Evolutionary conservation across 2,797 vertebrate species (phyloP).

Genomic region (Okamejei kenojei): DNA sequence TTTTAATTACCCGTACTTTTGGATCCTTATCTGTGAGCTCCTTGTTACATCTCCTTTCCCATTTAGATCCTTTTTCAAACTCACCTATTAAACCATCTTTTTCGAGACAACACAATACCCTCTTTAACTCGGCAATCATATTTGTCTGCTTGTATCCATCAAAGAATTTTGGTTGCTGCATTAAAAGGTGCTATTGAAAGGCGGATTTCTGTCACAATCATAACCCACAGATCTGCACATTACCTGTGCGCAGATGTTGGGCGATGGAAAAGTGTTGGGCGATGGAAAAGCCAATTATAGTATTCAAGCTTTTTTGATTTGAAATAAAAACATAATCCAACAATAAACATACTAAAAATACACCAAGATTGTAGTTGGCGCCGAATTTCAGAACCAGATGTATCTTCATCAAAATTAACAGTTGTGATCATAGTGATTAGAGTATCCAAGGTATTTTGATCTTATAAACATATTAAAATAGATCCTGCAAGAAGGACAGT

Average conservation of each 20-base stretch:
- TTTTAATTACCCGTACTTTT: not conserved
- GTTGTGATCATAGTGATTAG: not conserved
- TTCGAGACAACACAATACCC: not conserved
- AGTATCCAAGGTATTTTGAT: not conserved
- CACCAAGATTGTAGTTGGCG: not conserved
- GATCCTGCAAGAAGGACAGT: not conserved
- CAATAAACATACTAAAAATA: not conserved
- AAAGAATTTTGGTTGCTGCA: not conserved
- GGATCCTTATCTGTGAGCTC: not conserved
- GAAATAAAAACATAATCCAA: not conserved
- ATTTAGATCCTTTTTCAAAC: not conserved
- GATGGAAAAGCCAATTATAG: not conserved
- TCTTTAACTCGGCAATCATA: not conserved
- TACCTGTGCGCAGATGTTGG: not conserved
- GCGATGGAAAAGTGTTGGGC: not conserved
- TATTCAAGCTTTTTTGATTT: not conserved
- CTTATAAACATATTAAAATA: not conserved
- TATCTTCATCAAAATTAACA: not conserved
- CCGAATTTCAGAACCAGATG: not conserved
- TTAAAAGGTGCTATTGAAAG: not conserved
- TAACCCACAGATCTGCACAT: not conserved
- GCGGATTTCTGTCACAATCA: not conserved
- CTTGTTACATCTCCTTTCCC: not conserved
- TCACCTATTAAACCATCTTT: not conserved
- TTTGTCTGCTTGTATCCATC: not conserved